Evolutionary conservation across 2,113 vertebrate genomes (phyloP).

Genomic region (Telmatochromis bifrenatus): DNA sequence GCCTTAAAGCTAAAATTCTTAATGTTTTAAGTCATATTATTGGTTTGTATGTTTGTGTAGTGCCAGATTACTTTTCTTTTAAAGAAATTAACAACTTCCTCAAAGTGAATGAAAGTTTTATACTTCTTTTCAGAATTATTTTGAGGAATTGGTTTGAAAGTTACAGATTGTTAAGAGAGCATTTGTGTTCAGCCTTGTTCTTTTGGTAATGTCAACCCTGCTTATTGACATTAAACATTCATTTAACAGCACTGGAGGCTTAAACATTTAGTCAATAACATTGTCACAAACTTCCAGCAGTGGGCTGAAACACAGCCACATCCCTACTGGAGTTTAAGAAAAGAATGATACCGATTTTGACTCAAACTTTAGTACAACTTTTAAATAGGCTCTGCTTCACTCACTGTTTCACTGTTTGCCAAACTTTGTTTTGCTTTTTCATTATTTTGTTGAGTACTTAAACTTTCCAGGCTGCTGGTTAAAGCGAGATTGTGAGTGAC

Average conservation of each 20-base stretch:
- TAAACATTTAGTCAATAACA: background rate
- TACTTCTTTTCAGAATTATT: background rate
- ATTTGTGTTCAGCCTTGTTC: background rate
- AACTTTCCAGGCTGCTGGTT: background rate
- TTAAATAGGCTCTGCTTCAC: background rate
- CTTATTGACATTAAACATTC: background rate
- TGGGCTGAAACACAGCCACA: background rate
- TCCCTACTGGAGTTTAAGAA: background rate
- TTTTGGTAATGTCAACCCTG: background rate
- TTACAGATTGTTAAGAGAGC: background rate
- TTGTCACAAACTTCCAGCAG: background rate
- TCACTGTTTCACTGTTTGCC: background rate
- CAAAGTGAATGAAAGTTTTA: background rate
- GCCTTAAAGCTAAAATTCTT: slow-evolving; percentile 10
- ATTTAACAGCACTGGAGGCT: background rate
- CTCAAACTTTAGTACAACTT: background rate
- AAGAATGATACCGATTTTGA: background rate
- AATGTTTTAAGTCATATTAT: background rate
- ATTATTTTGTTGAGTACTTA: background rate
- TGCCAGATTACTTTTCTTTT: background rate
- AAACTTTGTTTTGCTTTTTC: background rate
- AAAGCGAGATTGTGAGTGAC: background rate
- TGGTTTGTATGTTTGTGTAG: background rate
- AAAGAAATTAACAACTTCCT: background rate
- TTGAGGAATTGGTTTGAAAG: background rate